Conservation (phyloP, 2,797 vertebrate species). For the Staurois parvus region DNA sequence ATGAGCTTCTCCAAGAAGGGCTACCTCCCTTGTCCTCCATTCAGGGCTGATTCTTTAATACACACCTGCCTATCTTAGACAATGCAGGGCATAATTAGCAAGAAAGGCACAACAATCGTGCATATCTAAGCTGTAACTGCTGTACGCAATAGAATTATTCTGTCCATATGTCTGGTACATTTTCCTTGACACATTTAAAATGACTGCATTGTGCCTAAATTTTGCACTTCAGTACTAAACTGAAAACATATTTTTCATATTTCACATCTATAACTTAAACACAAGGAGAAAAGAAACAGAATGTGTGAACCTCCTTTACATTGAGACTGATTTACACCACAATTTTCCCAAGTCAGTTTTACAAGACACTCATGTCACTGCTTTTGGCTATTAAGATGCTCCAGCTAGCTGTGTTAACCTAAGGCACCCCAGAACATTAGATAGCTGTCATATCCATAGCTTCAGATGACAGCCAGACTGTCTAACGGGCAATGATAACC, state of each 20-base stretch:
- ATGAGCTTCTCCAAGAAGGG: not conserved
- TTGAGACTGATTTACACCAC: not conserved
- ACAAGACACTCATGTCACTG: not conserved
- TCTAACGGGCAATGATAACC: not conserved
- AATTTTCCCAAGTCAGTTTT: not conserved
- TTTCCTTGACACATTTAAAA: not conserved
- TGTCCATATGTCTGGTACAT: not conserved
- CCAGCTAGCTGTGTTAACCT: not conserved
- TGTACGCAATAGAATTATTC: not conserved
- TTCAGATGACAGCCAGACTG: not conserved
- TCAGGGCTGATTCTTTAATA: not conserved
- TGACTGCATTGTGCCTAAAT: not conserved
- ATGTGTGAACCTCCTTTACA: not conserved
- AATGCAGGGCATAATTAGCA: not conserved
- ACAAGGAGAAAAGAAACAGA: not conserved
- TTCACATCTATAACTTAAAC: not conserved
- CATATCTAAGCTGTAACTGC: not conserved
- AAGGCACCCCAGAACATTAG: not conserved
- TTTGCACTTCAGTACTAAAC: not conserved
- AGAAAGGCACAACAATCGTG: not conserved
- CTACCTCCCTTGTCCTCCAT: not conserved
- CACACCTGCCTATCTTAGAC: slow-evolving; percentile 1
- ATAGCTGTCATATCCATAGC: not conserved
- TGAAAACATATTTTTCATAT: not conserved
- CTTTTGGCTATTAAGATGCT: not conserved